Evolutionary conservation across 2,113 vertebrate species (phyloP).

Genomic region (Sylvilagus bachmani): DNA sequence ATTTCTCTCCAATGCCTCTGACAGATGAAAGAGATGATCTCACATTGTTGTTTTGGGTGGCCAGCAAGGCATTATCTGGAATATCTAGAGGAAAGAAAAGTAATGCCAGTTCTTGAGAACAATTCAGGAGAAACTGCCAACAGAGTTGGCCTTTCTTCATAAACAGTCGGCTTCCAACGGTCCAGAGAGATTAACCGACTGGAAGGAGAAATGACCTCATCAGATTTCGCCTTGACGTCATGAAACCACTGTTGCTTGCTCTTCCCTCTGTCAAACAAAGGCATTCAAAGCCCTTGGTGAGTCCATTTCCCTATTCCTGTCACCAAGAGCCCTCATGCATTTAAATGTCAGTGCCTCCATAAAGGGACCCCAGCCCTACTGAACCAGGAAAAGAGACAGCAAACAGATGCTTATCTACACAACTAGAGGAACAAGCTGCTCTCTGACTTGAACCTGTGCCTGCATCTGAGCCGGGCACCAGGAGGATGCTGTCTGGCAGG

Average conservation of each 20-base stretch:
- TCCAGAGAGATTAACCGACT: constrained; percentile 50
- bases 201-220: constrained; percentile 40
- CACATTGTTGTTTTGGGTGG: constrained; percentile 37
- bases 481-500: neutral
- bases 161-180: constrained; percentile 53
- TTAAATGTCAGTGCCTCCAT: constrained; percentile 28
- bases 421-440: constrained; percentile 45
- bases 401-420: constrained; percentile 76
- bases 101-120: constrained; percentile 56
- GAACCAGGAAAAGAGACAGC: constrained; percentile 62
- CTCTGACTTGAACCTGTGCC: neutral
- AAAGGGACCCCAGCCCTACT: neutral
- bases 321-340: neutral
- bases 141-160: constrained; percentile 49
- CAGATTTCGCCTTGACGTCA: constrained; percentile 61
- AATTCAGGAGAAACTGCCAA: constrained; percentile 72
- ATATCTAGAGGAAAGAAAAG: constrained; percentile 51
- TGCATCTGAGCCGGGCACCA: neutral
- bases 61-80: constrained; percentile 19
- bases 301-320: neutral
- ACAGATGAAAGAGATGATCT: constrained; percentile 21
- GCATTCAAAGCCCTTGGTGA: neutral
- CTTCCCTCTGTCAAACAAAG: constrained; percentile 66
- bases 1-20: constrained; percentile 40
- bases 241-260: neutral